phyloP scores from a whole-genome alignment of 2,113 vertebrate genomes.

The Phainopepla nitens region DNA sequence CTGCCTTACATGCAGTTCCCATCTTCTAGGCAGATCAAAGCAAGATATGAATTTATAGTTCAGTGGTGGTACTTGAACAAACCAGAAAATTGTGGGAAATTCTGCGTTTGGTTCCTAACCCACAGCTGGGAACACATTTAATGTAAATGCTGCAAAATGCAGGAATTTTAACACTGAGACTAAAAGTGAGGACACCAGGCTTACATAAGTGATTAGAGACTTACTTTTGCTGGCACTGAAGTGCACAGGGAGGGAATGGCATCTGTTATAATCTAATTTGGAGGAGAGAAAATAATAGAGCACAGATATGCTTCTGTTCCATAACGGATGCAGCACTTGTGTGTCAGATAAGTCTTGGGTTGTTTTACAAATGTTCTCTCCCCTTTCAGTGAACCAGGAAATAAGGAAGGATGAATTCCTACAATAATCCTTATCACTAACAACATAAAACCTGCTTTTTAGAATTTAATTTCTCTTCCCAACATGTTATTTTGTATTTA shows the following conservation, averaged over 20 bases:
- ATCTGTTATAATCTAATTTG: constrained; percentile 36
- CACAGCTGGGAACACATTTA: neutral
- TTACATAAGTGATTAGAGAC: constrained; percentile 7
- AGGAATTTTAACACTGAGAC: neutral
- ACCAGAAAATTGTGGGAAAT: neutral
- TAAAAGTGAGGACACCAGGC: neutral
- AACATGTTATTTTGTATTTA: neutral
- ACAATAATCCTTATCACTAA: neutral
- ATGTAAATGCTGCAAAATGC: neutral
- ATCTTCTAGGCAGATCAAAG: neutral
- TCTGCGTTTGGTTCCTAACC: neutral
- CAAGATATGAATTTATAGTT: neutral
- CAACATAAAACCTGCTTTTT: neutral
- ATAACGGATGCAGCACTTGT: neutral
- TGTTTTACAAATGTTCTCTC: neutral
- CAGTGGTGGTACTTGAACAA: neutral
- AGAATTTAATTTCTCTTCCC: neutral
- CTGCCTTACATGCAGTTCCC: neutral
- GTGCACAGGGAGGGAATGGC: neutral
- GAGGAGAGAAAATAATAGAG: constrained; percentile 22
- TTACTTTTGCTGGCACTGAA: neutral
- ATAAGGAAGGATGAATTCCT: neutral
- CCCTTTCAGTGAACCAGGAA: neutral
- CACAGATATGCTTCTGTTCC: neutral
- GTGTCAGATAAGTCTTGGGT: neutral